Evolutionary conservation across 2,888 invertebrate genomes (phyloP), one percentile per base, ranked within the genome.

Genomic region (Dolichomitus sp.): DNA sequence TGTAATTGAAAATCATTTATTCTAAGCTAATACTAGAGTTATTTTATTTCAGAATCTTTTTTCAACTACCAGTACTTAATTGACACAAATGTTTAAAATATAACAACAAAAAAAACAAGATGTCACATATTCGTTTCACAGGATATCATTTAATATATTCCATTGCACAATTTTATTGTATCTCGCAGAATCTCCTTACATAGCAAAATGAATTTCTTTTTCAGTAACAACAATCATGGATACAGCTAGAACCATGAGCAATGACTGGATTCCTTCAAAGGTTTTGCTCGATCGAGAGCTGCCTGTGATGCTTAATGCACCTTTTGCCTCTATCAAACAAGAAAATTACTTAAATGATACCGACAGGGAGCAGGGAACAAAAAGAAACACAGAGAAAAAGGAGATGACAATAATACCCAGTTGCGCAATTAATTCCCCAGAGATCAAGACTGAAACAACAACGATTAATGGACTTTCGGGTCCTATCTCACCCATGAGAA

Each of bases 231-330:
- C 11, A 68, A 54, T 40, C 33, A 80, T 70, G 77, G 52, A 73
- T 23, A 19, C 40, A 69, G 23, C 61, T 4, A 12, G 59, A 6
- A 42, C 65, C 4, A 66, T 63, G 54, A 63, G 52, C 14, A 69
- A 40, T 19, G 19, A 50, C 48, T 78, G 77, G 77, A 81, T 81
- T 7, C 68, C 68, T 40, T 63, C 74, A 1, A 78, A 63, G 42
- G 40, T 77, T 45, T 61, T 12, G 5, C 40, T 54, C 4, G 37
- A 50, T 14, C 27, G 11, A 6, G 68, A 77, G 14, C 30, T 68
- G 11, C 77, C 77, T 0, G 37, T 23, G 5, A 65, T 57, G 63
- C 54, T 50, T 2, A 5, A 81, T 7, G 63, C 40, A 14, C 68
- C 63, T 6, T 78, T 74, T 11, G 81, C 50, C 1, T 74, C 69